Conservation (phyloP, 2,797 vertebrate species). For the Sebastes kiyomatsui region DNA sequence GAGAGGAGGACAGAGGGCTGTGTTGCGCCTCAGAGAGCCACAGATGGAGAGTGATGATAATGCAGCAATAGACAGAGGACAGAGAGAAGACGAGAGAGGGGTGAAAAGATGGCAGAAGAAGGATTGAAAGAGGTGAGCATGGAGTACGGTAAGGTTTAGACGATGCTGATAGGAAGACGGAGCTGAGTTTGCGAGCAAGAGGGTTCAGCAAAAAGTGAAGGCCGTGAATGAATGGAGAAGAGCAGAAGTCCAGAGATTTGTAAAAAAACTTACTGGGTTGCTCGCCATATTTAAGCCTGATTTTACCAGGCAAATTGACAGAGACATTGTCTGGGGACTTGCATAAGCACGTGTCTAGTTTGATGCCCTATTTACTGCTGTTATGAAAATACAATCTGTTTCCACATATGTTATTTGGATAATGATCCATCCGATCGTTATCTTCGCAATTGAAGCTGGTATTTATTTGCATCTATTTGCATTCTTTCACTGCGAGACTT, state of each 20-base stretch:
- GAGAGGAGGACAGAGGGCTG: conserved; percentile 58
- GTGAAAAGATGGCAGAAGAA: not conserved
- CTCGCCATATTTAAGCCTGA: not conserved
- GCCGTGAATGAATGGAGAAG: not conserved
- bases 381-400: conserved; percentile 31
- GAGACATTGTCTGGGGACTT: conserved; percentile 2
- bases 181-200: not conserved
- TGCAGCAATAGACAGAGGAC: conserved; percentile 57
- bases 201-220: not conserved
- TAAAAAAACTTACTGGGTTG: not conserved
- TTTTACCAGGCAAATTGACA: conserved; percentile 24
- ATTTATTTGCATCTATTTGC: conserved; percentile 7
- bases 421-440: not conserved
- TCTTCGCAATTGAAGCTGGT: conserved; percentile 10
- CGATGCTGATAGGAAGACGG: not conserved
- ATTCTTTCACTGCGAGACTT: not conserved
- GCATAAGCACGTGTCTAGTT: conserved; percentile 5
- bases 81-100: not conserved
- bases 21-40: conserved; percentile 65
- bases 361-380: conserved; percentile 7
- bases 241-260: not conserved
- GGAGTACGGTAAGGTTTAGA: not conserved
- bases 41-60: conserved; percentile 71
- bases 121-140: not conserved
- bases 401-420: conserved; percentile 7